Conservation (phyloP, 2,113 vertebrate genomes). For the Apaloderma vittatum region DNA sequence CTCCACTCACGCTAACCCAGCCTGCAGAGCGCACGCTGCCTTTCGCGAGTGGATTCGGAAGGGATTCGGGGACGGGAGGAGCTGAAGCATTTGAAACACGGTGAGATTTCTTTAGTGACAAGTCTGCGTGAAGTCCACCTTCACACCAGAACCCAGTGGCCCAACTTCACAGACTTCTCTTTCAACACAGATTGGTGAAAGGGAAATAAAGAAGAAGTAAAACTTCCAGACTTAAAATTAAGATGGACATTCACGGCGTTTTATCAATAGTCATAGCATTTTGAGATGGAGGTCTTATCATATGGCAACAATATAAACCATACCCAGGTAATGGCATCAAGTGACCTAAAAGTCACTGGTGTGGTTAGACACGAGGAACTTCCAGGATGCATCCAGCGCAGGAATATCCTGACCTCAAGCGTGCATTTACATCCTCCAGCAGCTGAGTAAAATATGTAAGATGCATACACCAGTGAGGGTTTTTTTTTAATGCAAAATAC, state of each 20-base stretch:
- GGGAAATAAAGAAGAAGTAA: neutral
- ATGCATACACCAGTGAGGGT: neutral
- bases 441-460: neutral
- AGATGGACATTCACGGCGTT: neutral
- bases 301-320: neutral
- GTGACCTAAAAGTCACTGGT: fast-evolving
- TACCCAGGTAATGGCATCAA: neutral
- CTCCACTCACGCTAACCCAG: neutral
- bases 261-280: neutral
- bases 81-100: neutral
- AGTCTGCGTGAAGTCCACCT: neutral
- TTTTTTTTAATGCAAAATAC: neutral
- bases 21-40: neutral
- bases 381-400: neutral
- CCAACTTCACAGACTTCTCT: neutral
- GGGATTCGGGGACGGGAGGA: neutral
- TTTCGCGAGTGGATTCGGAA: neutral
- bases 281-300: neutral
- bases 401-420: neutral
- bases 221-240: neutral
- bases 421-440: neutral
- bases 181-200: neutral
- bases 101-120: neutral
- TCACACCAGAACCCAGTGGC: neutral
- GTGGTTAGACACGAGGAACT: neutral